Base-by-base conservation (phyloP, 2,113 vertebrate genomes). In the Thryonomys swinderianus region DNA sequence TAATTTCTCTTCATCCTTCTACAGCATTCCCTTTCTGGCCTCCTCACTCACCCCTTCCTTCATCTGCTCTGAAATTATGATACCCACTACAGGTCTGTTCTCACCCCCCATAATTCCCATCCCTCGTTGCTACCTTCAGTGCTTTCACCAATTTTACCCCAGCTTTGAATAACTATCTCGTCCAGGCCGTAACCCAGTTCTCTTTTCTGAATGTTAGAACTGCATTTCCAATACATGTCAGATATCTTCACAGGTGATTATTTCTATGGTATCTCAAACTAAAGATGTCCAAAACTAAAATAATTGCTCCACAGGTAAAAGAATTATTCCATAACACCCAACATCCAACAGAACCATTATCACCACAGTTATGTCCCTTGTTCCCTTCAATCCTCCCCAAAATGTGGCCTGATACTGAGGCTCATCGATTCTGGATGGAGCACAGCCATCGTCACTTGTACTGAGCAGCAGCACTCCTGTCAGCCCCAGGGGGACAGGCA, bases 281-380 rank as follows among this genome's bases (percentile, higher is more conserved):
- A 95, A 91, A 83, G 21, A 57, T 34, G 37, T 57, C 55, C 66
- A 88, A 76, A 93, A 42, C 48, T 85, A 78, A 83, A 82, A 40
- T 74, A 25, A 71, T 27, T 73, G 71, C 27, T 27, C 69, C 37
- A 73, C 37, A 71, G 71, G 20, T 21, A 73, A 73, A 73, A 25
- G 27, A 51, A 79, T 18, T 87, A 79, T 30, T 85, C 32, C 27
- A 25, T n/a, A 74, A 25, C 17, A 32, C 17, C 32, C 66, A 83
- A 82, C 12, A 69, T 16, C 16, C n/a, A 82, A 88, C 88, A 9
- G 90, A 53, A 87, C 42, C 74, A 84, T 64, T 51, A 55, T 23
- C 34, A 69, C 57, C 42, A 71, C 7, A 81, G 25, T 59, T 48
- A 71, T 61, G 83, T 42, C 30, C 51, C 37, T 42, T 64, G 61